These are phyloP conservation scores for Argynnis bischoffii DNA, from an alignment of 2,888 invertebrate genomes.

Conservation along the genomic window DNA sequence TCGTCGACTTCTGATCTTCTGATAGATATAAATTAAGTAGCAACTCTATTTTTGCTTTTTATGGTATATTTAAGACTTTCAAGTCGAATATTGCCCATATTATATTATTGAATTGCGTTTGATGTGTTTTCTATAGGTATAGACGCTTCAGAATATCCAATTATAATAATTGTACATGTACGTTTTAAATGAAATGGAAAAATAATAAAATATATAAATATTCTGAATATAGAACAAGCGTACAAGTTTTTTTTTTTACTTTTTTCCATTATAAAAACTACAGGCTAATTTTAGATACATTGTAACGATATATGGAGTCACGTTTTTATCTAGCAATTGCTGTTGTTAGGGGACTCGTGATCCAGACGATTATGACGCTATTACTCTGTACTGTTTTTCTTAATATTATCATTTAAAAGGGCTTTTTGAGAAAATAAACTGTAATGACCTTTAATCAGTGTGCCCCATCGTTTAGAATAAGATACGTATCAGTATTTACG, in stretches of 20 bases:
- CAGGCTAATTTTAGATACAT: constrained; percentile 16
- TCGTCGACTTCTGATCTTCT: no score
- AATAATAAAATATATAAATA: no score
- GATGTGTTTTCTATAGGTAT: no score
- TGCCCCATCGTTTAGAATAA: constrained; percentile 7
- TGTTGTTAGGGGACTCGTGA: constrained; percentile 28
- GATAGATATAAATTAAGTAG: no score
- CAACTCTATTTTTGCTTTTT: no score
- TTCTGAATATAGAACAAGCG: background rate
- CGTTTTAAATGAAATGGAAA: no score
- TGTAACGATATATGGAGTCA: constrained; percentile 31
- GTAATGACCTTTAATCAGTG: constrained; percentile 7
- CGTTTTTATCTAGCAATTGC: constrained; percentile 36
- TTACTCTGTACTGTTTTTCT: background rate
- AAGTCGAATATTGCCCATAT: no score
- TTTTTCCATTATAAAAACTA: constrained; percentile 5
- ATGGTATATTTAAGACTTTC: no score
- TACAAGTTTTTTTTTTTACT: background rate
- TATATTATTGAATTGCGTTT: no score
- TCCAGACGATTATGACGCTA: constrained; percentile 24
- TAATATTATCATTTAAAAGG: constrained; percentile 3
- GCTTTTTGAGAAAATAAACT: constrained; percentile 10
- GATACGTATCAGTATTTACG: constrained; percentile 1
- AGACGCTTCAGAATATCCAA: no score
- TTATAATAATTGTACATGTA: no score